Conservation (phyloP, 2,113 vertebrate genomes). For the Pipa parva region DNA sequence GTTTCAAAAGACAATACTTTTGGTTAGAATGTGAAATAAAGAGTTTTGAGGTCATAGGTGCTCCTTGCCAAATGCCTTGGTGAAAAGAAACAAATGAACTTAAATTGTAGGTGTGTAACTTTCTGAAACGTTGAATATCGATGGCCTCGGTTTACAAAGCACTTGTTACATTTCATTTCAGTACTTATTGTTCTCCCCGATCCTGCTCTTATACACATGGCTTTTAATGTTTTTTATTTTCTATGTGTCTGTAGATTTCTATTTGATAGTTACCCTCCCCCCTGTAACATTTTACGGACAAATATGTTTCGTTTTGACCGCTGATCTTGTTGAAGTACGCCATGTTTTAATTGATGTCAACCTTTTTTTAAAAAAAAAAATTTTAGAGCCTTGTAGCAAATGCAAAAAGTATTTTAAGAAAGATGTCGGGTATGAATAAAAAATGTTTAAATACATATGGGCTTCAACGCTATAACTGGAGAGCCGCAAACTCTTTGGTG, state of each 20-base stretch:
- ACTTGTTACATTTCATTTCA: conserved; percentile 51
- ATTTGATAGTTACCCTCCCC: conserved; percentile 7
- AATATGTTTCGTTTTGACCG: conserved; percentile 39
- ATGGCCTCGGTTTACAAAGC: conserved; percentile 62
- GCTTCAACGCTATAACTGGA: conserved; percentile 57
- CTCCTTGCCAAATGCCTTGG: neutral
- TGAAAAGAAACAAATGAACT: conserved; percentile 30
- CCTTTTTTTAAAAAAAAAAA: too few relatives aligned
- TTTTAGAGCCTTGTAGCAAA: neutral
- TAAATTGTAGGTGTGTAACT: too few relatives aligned
- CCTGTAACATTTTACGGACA: conserved; percentile 16
- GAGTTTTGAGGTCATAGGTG: conserved; percentile 19
- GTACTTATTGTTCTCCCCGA: conserved; percentile 10
- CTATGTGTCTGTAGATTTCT: conserved; percentile 19
- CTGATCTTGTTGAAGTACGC: conserved; percentile 35
- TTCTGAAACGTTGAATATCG: too few relatives aligned
- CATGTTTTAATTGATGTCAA: conserved; percentile 37
- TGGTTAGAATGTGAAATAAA: conserved; percentile 39
- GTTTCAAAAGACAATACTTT: conserved; percentile 21
- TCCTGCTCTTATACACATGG: conserved; percentile 46
- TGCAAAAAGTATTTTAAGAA: conserved; percentile 30
- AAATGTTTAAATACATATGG: conserved; percentile 56
- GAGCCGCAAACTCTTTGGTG: conserved; percentile 62
- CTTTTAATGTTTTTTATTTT: conserved; percentile 52
- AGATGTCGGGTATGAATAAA: conserved; percentile 39